Conservation (phyloP, 37 sponge, comb jelly and placozoan genomes). For the Beroe ovata region DNA sequence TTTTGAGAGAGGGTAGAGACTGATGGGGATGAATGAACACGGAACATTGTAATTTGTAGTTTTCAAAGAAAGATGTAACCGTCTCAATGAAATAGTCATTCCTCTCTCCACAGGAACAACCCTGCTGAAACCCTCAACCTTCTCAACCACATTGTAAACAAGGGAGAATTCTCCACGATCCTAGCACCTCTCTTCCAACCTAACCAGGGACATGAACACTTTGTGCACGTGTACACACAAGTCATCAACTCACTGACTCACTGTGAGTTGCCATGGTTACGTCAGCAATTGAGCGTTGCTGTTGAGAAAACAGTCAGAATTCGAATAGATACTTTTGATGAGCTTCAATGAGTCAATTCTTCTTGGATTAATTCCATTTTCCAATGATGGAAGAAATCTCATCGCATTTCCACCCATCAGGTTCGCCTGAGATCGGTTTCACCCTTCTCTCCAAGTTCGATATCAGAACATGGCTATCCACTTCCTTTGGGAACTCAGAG, state of each 20-base stretch:
- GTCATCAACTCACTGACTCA: constrained; percentile 37
- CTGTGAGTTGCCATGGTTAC: constrained; percentile 19
- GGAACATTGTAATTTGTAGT: no score
- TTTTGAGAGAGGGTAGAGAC: no score
- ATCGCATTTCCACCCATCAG: not conserved
- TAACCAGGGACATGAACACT: constrained; percentile 39
- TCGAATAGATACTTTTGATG: no score
- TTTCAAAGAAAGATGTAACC: no score
- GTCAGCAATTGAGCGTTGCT: no score
- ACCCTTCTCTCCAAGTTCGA: constrained; percentile 56
- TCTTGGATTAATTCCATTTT: no score
- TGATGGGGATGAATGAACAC: no score
- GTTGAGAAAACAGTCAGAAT: no score
- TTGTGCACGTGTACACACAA: constrained; percentile 40
- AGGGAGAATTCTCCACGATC: constrained; percentile 30
- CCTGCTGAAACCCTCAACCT: constrained; percentile 1
- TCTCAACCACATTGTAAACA: constrained; percentile 23
- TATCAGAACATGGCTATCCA: constrained; percentile 23
- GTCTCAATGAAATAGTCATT: no score
- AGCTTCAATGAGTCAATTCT: no score
- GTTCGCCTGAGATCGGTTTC: constrained; percentile 24
- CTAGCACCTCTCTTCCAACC: constrained; percentile 64
- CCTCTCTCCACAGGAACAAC: constrained; percentile 61
- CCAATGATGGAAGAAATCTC: no score
- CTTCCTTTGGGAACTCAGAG: not conserved